Evolutionary conservation across 2,113 vertebrate genomes (phyloP).

Genomic region (Chamaea fasciata): DNA sequence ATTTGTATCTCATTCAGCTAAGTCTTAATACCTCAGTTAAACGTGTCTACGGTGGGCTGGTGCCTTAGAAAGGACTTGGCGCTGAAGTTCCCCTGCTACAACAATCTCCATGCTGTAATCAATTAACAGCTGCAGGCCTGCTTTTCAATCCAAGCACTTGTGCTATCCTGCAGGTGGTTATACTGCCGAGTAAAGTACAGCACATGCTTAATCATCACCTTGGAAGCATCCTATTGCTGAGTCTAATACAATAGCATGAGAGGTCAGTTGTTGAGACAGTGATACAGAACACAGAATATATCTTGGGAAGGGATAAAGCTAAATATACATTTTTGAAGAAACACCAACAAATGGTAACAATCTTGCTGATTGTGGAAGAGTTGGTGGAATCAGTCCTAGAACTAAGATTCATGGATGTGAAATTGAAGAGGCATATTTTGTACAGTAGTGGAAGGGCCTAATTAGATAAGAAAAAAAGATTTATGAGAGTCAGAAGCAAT

Average conservation of each 20-base stretch:
- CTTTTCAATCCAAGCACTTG: not conserved
- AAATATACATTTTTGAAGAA: slow-evolving; percentile 32
- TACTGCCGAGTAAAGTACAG: not conserved
- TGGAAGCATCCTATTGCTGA: not conserved
- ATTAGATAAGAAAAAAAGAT: slow-evolving; percentile 39
- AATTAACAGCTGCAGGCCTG: not conserved
- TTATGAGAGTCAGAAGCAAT: slow-evolving; percentile 27
- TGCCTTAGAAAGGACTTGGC: not conserved
- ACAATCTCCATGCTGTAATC: not conserved
- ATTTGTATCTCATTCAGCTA: not conserved
- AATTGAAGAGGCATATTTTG: slow-evolving; percentile 51
- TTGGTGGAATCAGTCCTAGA: slow-evolving; percentile 25
- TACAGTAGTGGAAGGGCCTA: slow-evolving; percentile 30
- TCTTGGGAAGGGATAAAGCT: slow-evolving; percentile 43
- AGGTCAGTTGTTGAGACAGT: not conserved
- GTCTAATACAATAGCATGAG: not conserved
- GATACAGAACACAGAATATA: not conserved
- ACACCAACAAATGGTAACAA: not conserved
- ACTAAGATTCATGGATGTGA: slow-evolving; percentile 34
- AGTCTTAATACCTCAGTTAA: not conserved
- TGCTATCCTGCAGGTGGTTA: not conserved
- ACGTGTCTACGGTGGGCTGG: not conserved
- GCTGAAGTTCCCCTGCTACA: not conserved
- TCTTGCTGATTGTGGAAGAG: not conserved
- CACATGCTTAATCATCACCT: not conserved